Conservation (phyloP, 2,113 vertebrate genomes). For the Lonchura striata region DNA sequence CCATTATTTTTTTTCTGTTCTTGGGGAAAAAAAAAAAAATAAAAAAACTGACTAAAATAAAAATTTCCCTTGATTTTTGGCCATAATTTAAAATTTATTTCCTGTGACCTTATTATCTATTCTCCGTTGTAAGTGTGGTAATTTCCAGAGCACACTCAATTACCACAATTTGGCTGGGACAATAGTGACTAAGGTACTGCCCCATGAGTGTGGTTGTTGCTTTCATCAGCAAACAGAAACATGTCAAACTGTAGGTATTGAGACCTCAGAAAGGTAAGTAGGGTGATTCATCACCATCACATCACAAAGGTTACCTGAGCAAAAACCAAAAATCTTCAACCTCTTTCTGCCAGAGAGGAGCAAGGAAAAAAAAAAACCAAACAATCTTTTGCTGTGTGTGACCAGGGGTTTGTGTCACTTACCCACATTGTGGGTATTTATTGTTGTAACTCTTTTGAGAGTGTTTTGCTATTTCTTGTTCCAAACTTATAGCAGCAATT, state of each 20-base stretch:
- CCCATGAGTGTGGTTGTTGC: neutral
- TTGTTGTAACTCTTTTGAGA: neutral
- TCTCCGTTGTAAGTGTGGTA: neutral
- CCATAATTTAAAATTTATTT: neutral
- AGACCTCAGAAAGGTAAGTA: neutral
- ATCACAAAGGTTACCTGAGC: neutral
- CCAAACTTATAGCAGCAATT: neutral
- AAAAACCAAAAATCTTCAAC: neutral
- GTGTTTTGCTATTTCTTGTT: neutral
- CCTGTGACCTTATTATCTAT: neutral
- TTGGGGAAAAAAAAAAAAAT: neutral
- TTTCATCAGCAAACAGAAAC: constrained; percentile 9
- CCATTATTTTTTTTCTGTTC: neutral
- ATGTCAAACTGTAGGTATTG: neutral
- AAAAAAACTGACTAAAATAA: neutral
- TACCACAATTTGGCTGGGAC: neutral
- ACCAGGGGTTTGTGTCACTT: neutral
- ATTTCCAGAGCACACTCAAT: neutral
- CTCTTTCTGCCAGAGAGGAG: neutral
- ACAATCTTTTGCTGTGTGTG: neutral
- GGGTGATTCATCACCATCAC: neutral
- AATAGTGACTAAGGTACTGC: neutral
- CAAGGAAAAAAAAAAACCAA: neutral
- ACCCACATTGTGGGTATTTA: neutral
- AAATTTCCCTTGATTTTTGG: neutral